Conservation (phyloP, 2,888 invertebrate genomes). For the Theodoxus fluviatilis region DNA sequence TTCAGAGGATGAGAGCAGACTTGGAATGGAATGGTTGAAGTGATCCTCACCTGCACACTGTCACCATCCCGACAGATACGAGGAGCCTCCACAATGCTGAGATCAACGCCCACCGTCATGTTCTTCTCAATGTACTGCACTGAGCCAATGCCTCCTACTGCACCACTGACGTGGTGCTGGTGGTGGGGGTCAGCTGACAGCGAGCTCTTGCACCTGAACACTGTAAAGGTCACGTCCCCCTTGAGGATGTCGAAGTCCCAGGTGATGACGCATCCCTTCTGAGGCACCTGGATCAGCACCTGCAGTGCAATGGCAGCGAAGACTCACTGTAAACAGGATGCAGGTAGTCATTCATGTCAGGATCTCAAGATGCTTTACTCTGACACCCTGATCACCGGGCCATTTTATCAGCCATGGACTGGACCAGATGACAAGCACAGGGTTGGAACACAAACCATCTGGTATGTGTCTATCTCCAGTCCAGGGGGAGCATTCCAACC, state of each 20-base stretch:
- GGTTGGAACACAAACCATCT: background rate
- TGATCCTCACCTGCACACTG: slow-evolving; percentile 91
- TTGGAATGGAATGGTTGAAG: too few species aligned
- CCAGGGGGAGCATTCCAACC: background rate
- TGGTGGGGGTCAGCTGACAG: slow-evolving; percentile 52
- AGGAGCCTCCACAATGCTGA: slow-evolving; percentile 81
- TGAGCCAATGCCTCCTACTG: slow-evolving; percentile 56
- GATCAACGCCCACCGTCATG: slow-evolving; percentile 75
- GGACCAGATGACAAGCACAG: background rate
- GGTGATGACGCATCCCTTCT: slow-evolving; percentile 87
- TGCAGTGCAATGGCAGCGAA: too few species aligned
- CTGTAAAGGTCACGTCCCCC: slow-evolving; percentile 85
- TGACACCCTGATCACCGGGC: too few species aligned
- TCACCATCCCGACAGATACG: slow-evolving; percentile 89
- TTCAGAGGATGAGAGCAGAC: too few species aligned
- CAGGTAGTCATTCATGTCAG: too few species aligned
- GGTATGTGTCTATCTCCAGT: background rate
- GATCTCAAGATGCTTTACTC: too few species aligned
- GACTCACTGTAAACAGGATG: too few species aligned
- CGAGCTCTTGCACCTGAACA: slow-evolving; percentile 68
- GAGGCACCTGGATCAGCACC: slow-evolving; percentile 77
- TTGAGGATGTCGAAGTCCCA: slow-evolving; percentile 96
- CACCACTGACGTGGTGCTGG: slow-evolving; percentile 60
- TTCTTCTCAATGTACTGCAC: slow-evolving; percentile 71
- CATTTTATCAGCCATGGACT: too few species aligned